A percentile compares a stretch with the other conserved stretches of the same genome.
Evolutionary conservation across 1,140 invertebrate species (phyloP).

Genomic region (Drosophila lowei): DNA sequence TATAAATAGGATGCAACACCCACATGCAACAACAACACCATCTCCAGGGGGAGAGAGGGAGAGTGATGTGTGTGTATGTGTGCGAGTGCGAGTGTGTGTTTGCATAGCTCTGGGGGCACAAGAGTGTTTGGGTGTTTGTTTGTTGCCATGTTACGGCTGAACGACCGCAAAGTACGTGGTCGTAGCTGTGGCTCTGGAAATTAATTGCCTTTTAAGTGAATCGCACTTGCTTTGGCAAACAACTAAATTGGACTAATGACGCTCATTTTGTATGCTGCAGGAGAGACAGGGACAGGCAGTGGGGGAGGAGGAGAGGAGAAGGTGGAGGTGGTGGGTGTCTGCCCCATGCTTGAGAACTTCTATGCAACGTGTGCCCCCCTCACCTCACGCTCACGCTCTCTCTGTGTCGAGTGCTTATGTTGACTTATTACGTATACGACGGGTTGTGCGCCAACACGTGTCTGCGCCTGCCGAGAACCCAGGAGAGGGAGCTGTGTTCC

Average conservation of each 20-base stretch:
- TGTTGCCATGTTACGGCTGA: constrained; percentile 80
- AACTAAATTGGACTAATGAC: constrained; percentile 83
- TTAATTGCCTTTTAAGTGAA: constrained; percentile 83
- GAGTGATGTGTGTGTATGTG: background rate
- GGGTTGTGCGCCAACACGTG: constrained; percentile 67
- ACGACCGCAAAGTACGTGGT: constrained; percentile 81
- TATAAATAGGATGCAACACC: constrained; percentile 75
- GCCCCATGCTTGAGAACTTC: constrained; percentile 27
- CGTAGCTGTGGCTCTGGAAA: constrained; percentile 71
- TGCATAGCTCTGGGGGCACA: background rate
- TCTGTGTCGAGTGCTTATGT: constrained; percentile 56
- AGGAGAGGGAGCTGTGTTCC: background rate
- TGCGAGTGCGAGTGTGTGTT: constrained; percentile 8
- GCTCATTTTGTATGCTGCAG: constrained; percentile 77
- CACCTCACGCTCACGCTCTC: background rate
- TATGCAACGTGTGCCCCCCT: constrained; percentile 39
- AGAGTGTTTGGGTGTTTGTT: constrained; percentile 43
- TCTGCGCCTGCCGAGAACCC: constrained; percentile 16
- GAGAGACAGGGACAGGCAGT: background rate
- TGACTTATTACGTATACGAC: constrained; percentile 78
- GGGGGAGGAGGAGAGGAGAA: no score
- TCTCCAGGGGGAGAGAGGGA: background rate
- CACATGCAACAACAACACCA: constrained; percentile 21
- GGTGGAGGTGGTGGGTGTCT: no score
- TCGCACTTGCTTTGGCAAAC: constrained; percentile 82